These are phyloP conservation scores for Spheniscus humboldti DNA, from an alignment of 2,797 vertebrate genomes.

Conservation along the genomic window DNA sequence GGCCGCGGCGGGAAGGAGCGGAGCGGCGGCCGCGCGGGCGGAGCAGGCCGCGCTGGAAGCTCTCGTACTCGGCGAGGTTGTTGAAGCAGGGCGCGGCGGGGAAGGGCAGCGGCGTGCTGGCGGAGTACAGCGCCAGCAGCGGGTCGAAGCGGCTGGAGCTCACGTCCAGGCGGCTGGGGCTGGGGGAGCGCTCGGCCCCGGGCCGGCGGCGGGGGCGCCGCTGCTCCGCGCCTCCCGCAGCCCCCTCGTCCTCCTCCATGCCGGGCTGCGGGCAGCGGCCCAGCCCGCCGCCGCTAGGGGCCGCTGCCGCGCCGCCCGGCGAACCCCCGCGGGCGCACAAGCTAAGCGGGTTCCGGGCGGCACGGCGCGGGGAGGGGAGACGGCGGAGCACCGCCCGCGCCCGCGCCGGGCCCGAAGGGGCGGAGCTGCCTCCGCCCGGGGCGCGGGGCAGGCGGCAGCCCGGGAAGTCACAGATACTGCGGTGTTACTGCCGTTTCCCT, in stretches of 20 bases:
- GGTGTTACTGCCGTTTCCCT: fast-evolving
- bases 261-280: neutral
- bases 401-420: neutral
- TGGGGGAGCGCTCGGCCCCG: constrained; percentile 19
- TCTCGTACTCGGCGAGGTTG: constrained; percentile 91
- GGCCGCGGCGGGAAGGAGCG: constrained; percentile 3
- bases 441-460: neutral
- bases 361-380: neutral
- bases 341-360: neutral
- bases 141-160: constrained; percentile 90
- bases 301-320: neutral
- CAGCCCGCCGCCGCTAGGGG: neutral
- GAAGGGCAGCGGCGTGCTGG: constrained; percentile 79
- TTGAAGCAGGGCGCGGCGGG: constrained; percentile 89
- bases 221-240: neutral
- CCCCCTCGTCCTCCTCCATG: constrained; percentile 76
- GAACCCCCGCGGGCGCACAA: neutral
- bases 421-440: neutral
- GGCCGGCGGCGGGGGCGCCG: neutral
- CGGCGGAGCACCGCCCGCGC: no score
- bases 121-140: constrained; percentile 84
- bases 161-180: constrained; percentile 77
- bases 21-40: constrained; percentile 70
- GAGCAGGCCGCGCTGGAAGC: constrained; percentile 85
- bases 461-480: fast-evolving